These are phyloP conservation scores for Calameuta idolon DNA, from an alignment of 2,888 invertebrate species.

Conservation along the genomic window DNA sequence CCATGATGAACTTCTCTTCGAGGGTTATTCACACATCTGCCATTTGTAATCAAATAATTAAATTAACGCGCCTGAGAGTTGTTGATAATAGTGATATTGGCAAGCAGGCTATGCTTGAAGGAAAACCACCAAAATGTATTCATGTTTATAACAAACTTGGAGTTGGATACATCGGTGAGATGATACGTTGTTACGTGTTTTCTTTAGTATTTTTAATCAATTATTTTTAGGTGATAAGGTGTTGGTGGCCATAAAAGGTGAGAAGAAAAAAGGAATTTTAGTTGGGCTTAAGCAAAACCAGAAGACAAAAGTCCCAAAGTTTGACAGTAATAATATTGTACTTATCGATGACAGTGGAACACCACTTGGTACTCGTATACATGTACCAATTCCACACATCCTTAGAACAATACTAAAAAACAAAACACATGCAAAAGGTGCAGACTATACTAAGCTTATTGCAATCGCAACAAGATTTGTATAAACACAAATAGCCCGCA, in stretches of 20 bases:
- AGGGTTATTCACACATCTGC: constrained; percentile 72
- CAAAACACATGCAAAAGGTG: constrained; percentile 83
- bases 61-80: constrained; percentile 84
- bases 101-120: constrained; percentile 93
- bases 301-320: constrained; percentile 84
- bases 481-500: constrained; percentile 60
- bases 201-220: constrained; percentile 44
- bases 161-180: constrained; percentile 73
- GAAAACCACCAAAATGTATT: constrained; percentile 92
- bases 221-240: constrained; percentile 82
- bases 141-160: constrained; percentile 90
- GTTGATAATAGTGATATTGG: constrained; percentile 98
- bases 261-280: constrained; percentile 93
- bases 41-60: constrained; percentile 75
- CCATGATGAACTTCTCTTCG: constrained; percentile 5
- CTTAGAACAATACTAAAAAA: constrained; percentile 86
- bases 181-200: constrained; percentile 66
- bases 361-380: constrained; percentile 94
- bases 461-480: constrained; percentile 92
- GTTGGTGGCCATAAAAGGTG: constrained; percentile 92
- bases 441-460: constrained; percentile 92
- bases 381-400: constrained; percentile 93
- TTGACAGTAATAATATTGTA: constrained; percentile 96
- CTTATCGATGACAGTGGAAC: constrained; percentile 94
- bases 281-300: constrained; percentile 91